These are phyloP conservation scores for Gobius niger DNA, from an alignment of 2,113 vertebrate species.

Conservation along the genomic window DNA sequence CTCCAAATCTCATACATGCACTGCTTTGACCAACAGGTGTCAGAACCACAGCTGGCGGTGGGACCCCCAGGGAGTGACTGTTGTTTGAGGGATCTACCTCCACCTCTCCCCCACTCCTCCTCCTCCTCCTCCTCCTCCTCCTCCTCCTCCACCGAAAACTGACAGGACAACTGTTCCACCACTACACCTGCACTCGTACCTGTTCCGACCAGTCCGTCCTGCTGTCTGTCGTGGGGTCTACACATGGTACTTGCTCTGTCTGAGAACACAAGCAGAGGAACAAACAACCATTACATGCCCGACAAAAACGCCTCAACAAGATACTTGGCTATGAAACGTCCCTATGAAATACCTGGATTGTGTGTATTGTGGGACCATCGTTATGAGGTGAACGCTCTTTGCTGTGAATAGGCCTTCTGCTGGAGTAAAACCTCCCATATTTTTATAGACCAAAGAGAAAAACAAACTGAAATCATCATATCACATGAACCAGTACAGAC, in stretches of 20 bases:
- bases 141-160: constrained; percentile 62
- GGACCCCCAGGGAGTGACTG: constrained; percentile 74
- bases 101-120: constrained; percentile 33
- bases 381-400: constrained; percentile 66
- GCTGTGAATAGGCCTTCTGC: constrained; percentile 88
- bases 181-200: constrained; percentile 72
- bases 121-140: background rate
- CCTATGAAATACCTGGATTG: constrained; percentile 50
- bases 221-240: constrained; percentile 78
- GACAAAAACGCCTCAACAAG: constrained; percentile 35
- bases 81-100: constrained; percentile 30
- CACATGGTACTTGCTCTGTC: constrained; percentile 68
- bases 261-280: constrained; percentile 78
- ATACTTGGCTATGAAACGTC: constrained; percentile 25
- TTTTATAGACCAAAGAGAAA: constrained; percentile 98
- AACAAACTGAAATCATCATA: constrained; percentile 61
- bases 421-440: constrained; percentile 88
- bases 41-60: constrained; percentile 81
- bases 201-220: constrained; percentile 65
- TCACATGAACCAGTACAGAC: constrained; percentile 53
- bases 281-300: constrained; percentile 54
- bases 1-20: constrained; percentile 21
- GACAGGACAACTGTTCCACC: constrained; percentile 68
- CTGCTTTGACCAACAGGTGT: constrained; percentile 84
- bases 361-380: constrained; percentile 65